Conservation (phyloP, 2,113 vertebrate genomes). For the Epinephelus cyanopodus region DNA sequence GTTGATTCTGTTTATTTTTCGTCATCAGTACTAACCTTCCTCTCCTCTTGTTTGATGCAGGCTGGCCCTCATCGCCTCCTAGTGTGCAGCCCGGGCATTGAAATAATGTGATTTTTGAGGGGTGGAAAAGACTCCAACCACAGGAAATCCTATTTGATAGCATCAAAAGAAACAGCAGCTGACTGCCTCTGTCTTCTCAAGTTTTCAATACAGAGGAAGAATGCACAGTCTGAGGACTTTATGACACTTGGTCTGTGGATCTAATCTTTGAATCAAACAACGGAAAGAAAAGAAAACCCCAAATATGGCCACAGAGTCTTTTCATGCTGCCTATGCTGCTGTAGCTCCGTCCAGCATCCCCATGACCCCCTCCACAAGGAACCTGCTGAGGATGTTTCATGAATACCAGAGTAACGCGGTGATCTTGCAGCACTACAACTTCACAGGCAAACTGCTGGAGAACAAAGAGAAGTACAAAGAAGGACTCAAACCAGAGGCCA, state of each 20-base stretch:
- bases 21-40: background rate
- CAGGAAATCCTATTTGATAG: slow-evolving; percentile 54
- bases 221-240: slow-evolving; percentile 55
- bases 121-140: slow-evolving; percentile 46
- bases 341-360: slow-evolving; percentile 40
- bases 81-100: slow-evolving; percentile 34
- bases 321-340: slow-evolving; percentile 51
- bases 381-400: slow-evolving; percentile 75
- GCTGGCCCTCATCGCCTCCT: slow-evolving; percentile 60
- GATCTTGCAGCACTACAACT: slow-evolving; percentile 90
- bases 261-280: slow-evolving; percentile 12
- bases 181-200: background rate
- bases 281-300: background rate
- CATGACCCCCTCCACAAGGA: slow-evolving; percentile 34
- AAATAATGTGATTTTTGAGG: slow-evolving; percentile 19
- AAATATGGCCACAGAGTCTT: slow-evolving; percentile 64
- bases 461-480: slow-evolving; percentile 86
- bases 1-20: background rate
- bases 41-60: slow-evolving; percentile 42
- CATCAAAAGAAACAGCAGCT: slow-evolving; percentile 33
- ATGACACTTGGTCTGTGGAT: slow-evolving; percentile 56
- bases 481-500: slow-evolving; percentile 85
- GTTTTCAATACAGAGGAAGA: background rate
- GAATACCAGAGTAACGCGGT: slow-evolving; percentile 84
- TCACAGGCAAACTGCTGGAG: slow-evolving; percentile 88